Conservation (phyloP, 2,888 invertebrate genomes). For the Piscicola geometra region DNA sequence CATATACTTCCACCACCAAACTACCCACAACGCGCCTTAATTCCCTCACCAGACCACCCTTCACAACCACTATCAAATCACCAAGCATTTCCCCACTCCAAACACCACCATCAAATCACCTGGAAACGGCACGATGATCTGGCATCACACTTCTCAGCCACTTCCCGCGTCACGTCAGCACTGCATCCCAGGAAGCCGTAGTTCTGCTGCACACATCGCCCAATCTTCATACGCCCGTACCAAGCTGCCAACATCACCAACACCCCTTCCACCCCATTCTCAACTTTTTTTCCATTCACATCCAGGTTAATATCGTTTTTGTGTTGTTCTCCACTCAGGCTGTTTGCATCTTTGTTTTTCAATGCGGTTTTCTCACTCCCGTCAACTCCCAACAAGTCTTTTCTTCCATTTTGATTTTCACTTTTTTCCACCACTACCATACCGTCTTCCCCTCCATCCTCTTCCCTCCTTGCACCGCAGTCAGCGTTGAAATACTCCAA, state of each 20-base stretch:
- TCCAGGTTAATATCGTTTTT: too few species aligned
- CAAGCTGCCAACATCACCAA: not conserved
- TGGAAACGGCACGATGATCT: conserved; percentile 2
- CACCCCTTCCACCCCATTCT: not conserved
- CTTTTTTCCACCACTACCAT: too few species aligned
- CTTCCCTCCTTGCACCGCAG: too few species aligned
- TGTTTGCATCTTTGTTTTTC: not conserved
- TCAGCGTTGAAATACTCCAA: not conserved
- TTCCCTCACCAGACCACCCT: not conserved
- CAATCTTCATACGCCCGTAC: not conserved
- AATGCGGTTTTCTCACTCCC: not conserved
- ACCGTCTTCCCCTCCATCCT: too few species aligned
- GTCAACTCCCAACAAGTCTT: not conserved
- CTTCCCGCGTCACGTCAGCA: not conserved
- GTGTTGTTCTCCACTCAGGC: too few species aligned
- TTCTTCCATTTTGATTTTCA: too few species aligned
- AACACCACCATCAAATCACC: too few species aligned
- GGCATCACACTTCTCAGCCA: conserved; percentile 4
- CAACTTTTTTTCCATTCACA: not conserved
- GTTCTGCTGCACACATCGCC: conserved; percentile 7
- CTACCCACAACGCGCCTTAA: too few species aligned
- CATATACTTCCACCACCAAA: too few species aligned
- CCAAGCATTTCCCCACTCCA: too few species aligned
- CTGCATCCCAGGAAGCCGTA: conserved; percentile 7
- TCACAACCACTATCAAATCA: too few species aligned